These are phyloP conservation scores for Cyprinodon brontotheroides DNA, from an alignment of 2,113 vertebrate genomes.

Conservation along the genomic window DNA sequence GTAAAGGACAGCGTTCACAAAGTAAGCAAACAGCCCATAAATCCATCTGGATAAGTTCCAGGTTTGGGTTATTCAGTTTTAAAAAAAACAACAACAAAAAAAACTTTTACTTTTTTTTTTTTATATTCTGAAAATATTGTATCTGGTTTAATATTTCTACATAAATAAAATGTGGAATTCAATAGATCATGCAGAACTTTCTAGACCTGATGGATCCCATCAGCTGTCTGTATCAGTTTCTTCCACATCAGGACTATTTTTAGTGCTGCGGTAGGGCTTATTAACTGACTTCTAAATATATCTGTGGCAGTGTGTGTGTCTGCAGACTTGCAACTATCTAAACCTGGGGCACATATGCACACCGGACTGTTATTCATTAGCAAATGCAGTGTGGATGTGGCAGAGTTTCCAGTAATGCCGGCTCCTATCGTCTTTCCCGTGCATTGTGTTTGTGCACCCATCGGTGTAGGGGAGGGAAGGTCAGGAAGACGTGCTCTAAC, in stretches of 20 bases:
- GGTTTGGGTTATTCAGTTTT: constrained; percentile 16
- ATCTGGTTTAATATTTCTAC: background rate
- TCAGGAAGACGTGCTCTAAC: constrained; percentile 74
- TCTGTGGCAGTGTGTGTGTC: constrained; percentile 5
- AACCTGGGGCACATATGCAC: constrained; percentile 4
- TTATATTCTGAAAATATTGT: background rate
- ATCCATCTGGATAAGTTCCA: constrained; percentile 36
- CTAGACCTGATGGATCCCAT: constrained; percentile 1
- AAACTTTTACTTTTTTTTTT: background rate
- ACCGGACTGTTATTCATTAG: constrained; percentile 14
- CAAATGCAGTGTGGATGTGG: constrained; percentile 1
- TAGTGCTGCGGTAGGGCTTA: constrained; percentile 14
- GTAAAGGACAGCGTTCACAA: constrained; percentile 23
- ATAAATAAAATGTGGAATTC: background rate
- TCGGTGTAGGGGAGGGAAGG: background rate
- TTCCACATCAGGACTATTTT: constrained; percentile 34
- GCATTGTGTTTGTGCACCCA: background rate
- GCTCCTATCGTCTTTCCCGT: background rate
- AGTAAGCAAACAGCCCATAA: constrained; percentile 33
- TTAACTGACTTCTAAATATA: constrained; percentile 25
- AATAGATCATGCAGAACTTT: constrained; percentile 13
- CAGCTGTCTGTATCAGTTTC: constrained; percentile 37
- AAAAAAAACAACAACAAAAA: background rate
- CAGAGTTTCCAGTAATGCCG: constrained; percentile 10
- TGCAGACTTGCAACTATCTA: background rate